A percentile compares a stretch with the other conserved stretches of the same genome.
These are phyloP conservation scores for Agapostemon virescens DNA, from an alignment of 2,888 invertebrate species.

Conservation along the genomic window DNA sequence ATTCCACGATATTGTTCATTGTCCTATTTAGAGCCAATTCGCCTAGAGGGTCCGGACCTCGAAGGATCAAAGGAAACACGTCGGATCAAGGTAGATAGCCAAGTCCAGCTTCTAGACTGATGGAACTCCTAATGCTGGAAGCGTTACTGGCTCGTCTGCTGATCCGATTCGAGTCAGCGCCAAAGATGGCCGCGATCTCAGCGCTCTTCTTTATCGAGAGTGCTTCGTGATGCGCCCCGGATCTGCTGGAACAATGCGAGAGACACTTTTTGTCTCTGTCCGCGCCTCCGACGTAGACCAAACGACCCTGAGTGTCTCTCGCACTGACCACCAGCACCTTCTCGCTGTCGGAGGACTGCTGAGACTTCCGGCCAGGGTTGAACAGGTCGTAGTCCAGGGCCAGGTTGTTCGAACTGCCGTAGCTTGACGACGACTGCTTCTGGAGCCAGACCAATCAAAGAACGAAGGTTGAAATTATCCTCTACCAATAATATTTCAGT, in stretches of 20 bases:
- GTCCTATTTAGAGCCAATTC: background rate
- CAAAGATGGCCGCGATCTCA: conserved; percentile 93
- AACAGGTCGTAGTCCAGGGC: conserved; percentile 89
- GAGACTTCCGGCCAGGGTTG: conserved; percentile 77
- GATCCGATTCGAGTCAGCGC: conserved; percentile 81
- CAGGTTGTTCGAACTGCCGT: conserved; percentile 84
- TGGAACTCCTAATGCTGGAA: conserved; percentile 76
- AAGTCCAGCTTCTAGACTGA: conserved; percentile 77
- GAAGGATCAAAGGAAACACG: background rate
- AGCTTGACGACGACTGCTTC: conserved; percentile 73
- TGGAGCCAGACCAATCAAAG: conserved; percentile 39
- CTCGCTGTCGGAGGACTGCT: conserved; percentile 74
- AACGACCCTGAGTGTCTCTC: conserved; percentile 80
- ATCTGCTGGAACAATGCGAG: conserved; percentile 60
- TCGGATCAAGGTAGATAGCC: conserved; percentile 76
- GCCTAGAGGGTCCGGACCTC: background rate
- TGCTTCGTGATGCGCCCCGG: conserved; percentile 83
- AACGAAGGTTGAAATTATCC: background rate
- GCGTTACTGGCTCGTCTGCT: conserved; percentile 74
- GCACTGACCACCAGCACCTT: conserved; percentile 81
- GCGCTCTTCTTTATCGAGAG: conserved; percentile 93
- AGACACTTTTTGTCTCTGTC: conserved; percentile 71
- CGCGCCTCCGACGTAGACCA: conserved; percentile 80
- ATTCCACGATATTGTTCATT: background rate
- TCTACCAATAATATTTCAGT: too few species aligned